phyloP scores from a whole-genome alignment of 2,797 vertebrate genomes.

The Lycodopsis pacificus region DNA sequence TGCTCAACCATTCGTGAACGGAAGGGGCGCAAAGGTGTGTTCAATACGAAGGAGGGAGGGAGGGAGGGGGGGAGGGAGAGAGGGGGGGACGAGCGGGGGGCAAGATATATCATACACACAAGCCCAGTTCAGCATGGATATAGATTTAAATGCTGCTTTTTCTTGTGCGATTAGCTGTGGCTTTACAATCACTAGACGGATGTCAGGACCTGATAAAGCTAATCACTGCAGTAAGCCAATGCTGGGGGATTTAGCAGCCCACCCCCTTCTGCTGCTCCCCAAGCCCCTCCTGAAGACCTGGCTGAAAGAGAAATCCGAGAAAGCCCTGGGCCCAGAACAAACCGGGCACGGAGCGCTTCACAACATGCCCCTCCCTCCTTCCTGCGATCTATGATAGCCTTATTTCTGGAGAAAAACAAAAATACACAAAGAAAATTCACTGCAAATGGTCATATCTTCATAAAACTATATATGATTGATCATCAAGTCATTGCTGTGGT shows the following conservation, averaged over 20 bases:
- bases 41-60: constrained; percentile 46
- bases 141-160: constrained; percentile 73
- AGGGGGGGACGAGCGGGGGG: neutral
- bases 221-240: constrained; percentile 75
- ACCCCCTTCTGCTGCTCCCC: constrained; percentile 10
- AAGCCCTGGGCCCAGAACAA: constrained; percentile 36
- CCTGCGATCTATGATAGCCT: neutral
- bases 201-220: constrained; percentile 80
- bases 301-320: constrained; percentile 53
- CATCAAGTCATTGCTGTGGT: neutral
- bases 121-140: constrained; percentile 64
- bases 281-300: constrained; percentile 46
- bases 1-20: constrained; percentile 77
- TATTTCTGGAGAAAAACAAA: constrained; percentile 13
- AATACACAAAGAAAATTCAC: neutral
- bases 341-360: neutral
- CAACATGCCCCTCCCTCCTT: constrained; percentile 2
- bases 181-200: constrained; percentile 73
- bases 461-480: neutral
- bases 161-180: constrained; percentile 71
- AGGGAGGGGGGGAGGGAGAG: neutral
- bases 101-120: constrained; percentile 63
- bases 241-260: constrained; percentile 64
- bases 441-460: neutral
- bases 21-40: constrained; percentile 67